Base-by-base conservation (phyloP, 2,797 vertebrate genomes). In the Ptychobarbus kaznakovi region DNA sequence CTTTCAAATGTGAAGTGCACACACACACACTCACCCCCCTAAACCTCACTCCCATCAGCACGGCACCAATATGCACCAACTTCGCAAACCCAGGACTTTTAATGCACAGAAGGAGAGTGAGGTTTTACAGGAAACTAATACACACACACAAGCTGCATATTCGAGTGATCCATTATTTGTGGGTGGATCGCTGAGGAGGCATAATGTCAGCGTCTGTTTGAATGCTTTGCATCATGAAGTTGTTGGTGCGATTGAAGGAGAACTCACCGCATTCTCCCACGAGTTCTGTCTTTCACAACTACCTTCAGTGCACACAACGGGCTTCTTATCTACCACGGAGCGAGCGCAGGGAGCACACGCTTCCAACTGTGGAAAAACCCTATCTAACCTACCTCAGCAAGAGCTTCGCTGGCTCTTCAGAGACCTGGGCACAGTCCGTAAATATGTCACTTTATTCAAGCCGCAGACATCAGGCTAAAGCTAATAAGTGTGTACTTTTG, bases 1-100 rank as follows among this genome's bases (percentile, higher is more conserved):
- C 87, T 88, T 63, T 51, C 86, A 86, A 87, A 86, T 93, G 90
- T 92, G 66, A 84, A 87, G 86, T 90, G 90, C 61, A 82, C 82
- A 86, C 73, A 79, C 70, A 89, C 53, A n/a, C n/a, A n/a, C n/a
- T n/a, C n/a, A n/a, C n/a, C n/a, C n/a, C n/a, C n/a, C n/a, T n/a
- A n/a, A n/a, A n/a, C n/a, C n/a, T n/a, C n/a, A n/a, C n/a, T n/a
- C n/a, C n/a, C n/a, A n/a, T n/a, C n/a, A n/a, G n/a, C n/a, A n/a
- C n/a, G n/a, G n/a, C n/a, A n/a, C n/a, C n/a, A n/a, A n/a, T n/a
- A n/a, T n/a, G n/a, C n/a, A n/a, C n/a, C n/a, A n/a, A n/a, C n/a
- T n/a, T n/a, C n/a, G n/a, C n/a, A n/a, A n/a, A n/a, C n/a, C n/a
- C n/a, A n/a, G n/a, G n/a, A n/a, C n/a, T n/a, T 92, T 92, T 91